Evolutionary conservation across 2,797 vertebrate species (phyloP), one percentile per base, ranked within the genome.

Genomic region (Sebastes jordani): DNA sequence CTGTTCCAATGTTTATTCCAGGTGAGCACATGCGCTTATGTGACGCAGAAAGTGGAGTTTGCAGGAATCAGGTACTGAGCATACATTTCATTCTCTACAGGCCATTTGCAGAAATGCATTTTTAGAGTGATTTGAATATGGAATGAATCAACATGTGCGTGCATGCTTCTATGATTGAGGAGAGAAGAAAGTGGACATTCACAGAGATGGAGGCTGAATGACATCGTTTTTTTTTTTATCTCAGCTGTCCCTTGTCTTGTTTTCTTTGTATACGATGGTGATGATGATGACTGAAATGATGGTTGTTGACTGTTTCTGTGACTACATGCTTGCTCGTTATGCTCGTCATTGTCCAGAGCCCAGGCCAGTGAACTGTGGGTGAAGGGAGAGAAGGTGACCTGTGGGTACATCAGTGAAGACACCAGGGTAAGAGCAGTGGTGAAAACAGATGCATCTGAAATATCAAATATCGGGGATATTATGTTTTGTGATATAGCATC

Each of bases 331-430:
- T 29, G 10, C 34, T 71, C 0, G 60, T 34, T 4, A 20, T 60
- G 14, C 63, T 23, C n/a, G 30, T 63, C 2, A 6, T 64, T 71
- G 81, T 93, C 4, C 79, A 99, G 98, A 93, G 98, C 98, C 0
- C 98, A 99, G 91, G 97, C 97, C 73, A 98, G 98, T 90, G 98
- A 99, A 68, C 95, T 99, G 7, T 99, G 98, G 98, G 97, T 99
- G 16, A 99, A 98, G 90, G 98, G 98, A 76, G 98, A 99, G 91
- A 99, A 99, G 84, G 98, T 99, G 81, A 99, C 98, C 30, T 99
- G 98, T 93, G 98, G 98, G 20, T 99, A 99, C 92, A 99, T 99
- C 94, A 98, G 98, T 80, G 98, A 99, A 91, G 97, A 98, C 76
- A 97, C 97, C 1, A 94, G 98, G 96, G 98, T 99, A 89, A 96